A percentile compares a stretch with the other conserved stretches of the same genome.
These are phyloP conservation scores for Lates calcarifer DNA, from an alignment of 2,113 vertebrate species.

Conservation along the genomic window DNA sequence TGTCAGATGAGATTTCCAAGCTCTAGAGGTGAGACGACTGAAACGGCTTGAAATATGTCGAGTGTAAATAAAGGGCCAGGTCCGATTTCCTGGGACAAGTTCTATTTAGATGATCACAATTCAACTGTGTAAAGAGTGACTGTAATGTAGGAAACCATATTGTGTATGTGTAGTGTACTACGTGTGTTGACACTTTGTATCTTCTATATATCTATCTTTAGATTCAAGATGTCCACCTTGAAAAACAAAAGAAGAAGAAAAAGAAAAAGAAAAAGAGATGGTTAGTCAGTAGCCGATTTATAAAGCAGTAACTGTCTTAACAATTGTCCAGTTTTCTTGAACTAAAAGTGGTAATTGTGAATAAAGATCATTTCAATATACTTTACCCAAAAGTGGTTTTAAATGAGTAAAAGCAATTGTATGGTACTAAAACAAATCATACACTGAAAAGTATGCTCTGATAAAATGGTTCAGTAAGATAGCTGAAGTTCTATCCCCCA, in stretches of 20 bases:
- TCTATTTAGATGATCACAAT: slow-evolving; percentile 63
- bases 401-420: not conserved
- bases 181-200: not conserved
- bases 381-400: not conserved
- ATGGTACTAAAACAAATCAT: not conserved
- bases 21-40: slow-evolving; percentile 54
- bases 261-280: not conserved
- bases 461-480: no score
- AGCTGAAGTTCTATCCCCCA: no score
- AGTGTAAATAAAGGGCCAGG: slow-evolving; percentile 61
- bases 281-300: not conserved
- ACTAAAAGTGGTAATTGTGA: not conserved
- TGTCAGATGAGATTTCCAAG: slow-evolving; percentile 66
- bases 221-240: not conserved
- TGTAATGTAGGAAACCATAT: slow-evolving; percentile 15
- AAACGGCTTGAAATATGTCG: slow-evolving; percentile 62
- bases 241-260: not conserved
- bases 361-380: not conserved
- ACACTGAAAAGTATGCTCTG: not conserved
- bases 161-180: not conserved
- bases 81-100: slow-evolving; percentile 59
- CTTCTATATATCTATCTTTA: not conserved
- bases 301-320: not conserved
- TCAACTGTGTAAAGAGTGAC: slow-evolving; percentile 44
- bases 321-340: not conserved